These are phyloP conservation scores for Pimpla rufipes DNA, from an alignment of 2,888 invertebrate genomes.

Conservation along the genomic window DNA sequence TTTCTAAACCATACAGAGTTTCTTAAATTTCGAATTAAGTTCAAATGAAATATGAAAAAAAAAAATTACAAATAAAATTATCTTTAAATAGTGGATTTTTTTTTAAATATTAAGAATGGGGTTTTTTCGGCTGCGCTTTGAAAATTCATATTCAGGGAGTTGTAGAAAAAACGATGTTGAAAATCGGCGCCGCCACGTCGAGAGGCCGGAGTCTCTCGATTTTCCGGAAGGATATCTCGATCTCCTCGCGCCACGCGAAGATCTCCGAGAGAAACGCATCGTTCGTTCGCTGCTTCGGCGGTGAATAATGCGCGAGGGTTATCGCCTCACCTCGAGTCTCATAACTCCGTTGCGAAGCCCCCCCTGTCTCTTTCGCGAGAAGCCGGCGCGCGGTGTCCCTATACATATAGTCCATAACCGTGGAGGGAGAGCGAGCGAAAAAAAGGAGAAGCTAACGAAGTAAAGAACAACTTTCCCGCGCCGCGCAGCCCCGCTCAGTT, in stretches of 20 bases:
- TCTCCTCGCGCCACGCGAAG: slow-evolving; percentile 10
- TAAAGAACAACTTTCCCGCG: slow-evolving; percentile 82
- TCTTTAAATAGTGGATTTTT: background rate
- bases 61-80: background rate
- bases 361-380: slow-evolving; percentile 62
- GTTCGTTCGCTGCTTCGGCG: slow-evolving; percentile 61
- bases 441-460: slow-evolving; percentile 79
- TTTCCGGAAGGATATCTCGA: slow-evolving; percentile 46
- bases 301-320: slow-evolving; percentile 83
- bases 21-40: too few species aligned
- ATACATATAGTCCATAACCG: slow-evolving; percentile 21
- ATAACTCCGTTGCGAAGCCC: slow-evolving; percentile 79
- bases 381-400: slow-evolving; percentile 17
- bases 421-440: slow-evolving; percentile 22
- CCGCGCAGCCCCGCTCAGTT: slow-evolving; percentile 64
- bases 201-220: slow-evolving; percentile 10
- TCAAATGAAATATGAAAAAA: background rate
- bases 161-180: too few species aligned
- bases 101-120: too few species aligned
- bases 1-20: too few species aligned
- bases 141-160: too few species aligned
- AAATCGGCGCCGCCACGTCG: background rate
- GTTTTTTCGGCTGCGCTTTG: too few species aligned
- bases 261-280: slow-evolving; percentile 56
- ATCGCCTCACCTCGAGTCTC: slow-evolving; percentile 83